A percentile compares a stretch with the other conserved stretches of the same genome.
phyloP scores from a whole-genome alignment of 1,140 invertebrate genomes.

The Helicoverpa zea region DNA sequence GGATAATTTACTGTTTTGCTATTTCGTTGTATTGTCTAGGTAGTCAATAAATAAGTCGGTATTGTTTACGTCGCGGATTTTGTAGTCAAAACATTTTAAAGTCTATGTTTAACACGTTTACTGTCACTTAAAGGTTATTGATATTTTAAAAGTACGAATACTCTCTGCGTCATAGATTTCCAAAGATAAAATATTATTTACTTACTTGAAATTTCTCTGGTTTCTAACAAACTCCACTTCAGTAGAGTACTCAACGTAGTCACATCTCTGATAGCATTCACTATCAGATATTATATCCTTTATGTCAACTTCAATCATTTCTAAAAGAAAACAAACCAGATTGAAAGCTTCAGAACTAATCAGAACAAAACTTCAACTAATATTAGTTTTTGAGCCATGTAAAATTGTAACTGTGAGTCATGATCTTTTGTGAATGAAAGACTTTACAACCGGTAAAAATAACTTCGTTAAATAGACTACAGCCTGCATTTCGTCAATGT shows the following conservation, averaged over 20 bases:
- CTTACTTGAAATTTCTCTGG: constrained; percentile 53
- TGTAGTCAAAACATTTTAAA: background rate
- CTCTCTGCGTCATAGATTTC: too few species aligned
- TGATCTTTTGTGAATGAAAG: background rate
- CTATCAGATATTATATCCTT: constrained; percentile 60
- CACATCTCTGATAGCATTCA: constrained; percentile 74
- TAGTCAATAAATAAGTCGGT: background rate
- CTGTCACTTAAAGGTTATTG: too few species aligned
- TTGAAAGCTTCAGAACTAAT: background rate
- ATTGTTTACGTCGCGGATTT: background rate
- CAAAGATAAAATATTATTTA: background rate
- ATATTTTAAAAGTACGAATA: too few species aligned
- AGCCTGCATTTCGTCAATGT: too few species aligned
- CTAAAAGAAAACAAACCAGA: constrained; percentile 55
- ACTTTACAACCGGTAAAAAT: background rate
- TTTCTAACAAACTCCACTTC: constrained; percentile 65
- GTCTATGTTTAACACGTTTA: too few species aligned
- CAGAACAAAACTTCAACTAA: background rate
- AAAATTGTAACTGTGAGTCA: background rate
- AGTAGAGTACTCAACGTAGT: constrained; percentile 74
- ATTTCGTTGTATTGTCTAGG: background rate
- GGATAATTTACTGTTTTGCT: background rate
- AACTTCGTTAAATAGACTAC: too few species aligned
- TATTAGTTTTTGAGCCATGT: background rate
- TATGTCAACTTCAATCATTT: constrained; percentile 61